Base-by-base conservation (phyloP, 2,797 vertebrate species). In the Hippopotamyrus pictus region DNA sequence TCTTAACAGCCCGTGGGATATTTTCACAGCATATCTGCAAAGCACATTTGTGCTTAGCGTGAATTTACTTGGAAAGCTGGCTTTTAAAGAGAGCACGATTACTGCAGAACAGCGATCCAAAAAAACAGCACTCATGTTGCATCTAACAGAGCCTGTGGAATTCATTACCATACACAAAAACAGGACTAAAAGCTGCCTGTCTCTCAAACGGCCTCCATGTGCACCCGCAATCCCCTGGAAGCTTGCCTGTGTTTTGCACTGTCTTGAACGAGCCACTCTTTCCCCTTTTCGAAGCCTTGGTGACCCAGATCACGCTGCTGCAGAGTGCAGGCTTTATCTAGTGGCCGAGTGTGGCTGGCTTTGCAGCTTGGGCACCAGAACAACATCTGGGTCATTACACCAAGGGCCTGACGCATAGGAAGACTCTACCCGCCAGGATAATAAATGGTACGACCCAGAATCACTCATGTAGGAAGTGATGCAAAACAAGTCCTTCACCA, bases 81-180 rank as follows among this genome's bases (percentile, higher is more conserved):
- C 11, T 8, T 62, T 62, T 44, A 83, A 29, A 90, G 4, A 3
- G 22, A 62, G 54, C 17, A 25, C 8, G 65, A 62, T 62, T 48
- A 84, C 5, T 29, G 33, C 33, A 89, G 33, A 46, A 87, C 41
- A 46, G 3, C 11, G 41, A 59, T 41, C 25, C 7, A 88, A 17
- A 65, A 59, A 65, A 54, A 79, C 5, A 51, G 86, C 22, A 37
- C 54, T 88, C 79, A 33, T 50, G 22, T 37, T 33, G 44, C 53
- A 57, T 79, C 73, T 87, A 87, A 89, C 50, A 19, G 82, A 88
- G 76, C 11, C 41, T 50, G 14, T 51, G 54, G 76, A 83, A 73
- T 88, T 88, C 73, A 87, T 89, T 87, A 89, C 73, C 48, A 25
- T 9, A 59, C 29, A 87, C 65, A 62, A 89, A 73, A 83, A 25